Evolutionary conservation across 2,888 invertebrate species (phyloP), one percentile per base, ranked within the genome.

Genomic region (Microctonus brassicae): DNA sequence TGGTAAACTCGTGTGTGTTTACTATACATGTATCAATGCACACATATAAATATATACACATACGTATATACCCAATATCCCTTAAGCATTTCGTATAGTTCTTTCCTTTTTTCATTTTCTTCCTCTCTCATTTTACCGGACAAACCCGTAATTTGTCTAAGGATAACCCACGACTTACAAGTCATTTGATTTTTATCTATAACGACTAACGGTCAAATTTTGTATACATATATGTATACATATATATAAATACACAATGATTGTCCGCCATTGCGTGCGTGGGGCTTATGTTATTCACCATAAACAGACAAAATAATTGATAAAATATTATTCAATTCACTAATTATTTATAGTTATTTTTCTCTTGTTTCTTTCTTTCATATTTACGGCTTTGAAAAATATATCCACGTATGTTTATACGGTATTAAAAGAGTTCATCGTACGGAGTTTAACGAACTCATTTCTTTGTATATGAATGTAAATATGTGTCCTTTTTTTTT

Each of bases 71-170:
- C n/a, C 39, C n/a, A 39, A 47, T 3, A 61, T 36, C 63, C 52
- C 63, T 52, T 33, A 17, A 62, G 63, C 63, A 24, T 64, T 52
- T 47, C 42, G 60, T 33, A 60, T 47, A 29, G 26, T 17, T 61
- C 55, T 55, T 52, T 65, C 47, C 42, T 36, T 69, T 10, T 69
- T 39, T 17, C 61, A 55, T 26, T 61, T n/a, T 61, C 42, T 11
- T 34, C 39, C 17, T 11, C 55, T 53, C 11, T 55, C 42, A 39
- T 52, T 22, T 24, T 22, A 68, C 26, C 39, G 47, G 47, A 47
- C 33, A 65, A 69, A 61, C 58, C 60, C 64, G 63, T 73, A 74
- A 67, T 65, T 73, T 55, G 58, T 53, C 36, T 24, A 29, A 39
- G 3, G 61, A n/a, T 17, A 42, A 39, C n/a, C 57, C 58, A 47